Conservation (phyloP, 2,888 invertebrate species). For the Graphium colonna region DNA sequence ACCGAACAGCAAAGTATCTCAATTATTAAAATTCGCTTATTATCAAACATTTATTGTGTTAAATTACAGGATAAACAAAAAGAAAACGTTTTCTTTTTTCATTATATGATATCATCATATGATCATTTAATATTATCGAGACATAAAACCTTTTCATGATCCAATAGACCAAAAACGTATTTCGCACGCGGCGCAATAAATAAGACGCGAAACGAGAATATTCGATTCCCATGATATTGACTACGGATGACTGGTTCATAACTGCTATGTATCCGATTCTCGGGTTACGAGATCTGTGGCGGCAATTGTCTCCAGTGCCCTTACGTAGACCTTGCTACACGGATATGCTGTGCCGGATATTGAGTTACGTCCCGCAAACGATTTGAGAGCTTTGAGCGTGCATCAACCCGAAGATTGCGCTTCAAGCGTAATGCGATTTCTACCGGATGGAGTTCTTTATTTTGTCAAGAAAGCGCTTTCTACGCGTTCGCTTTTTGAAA, state of each 20-base stretch:
- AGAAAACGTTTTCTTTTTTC: too few relatives aligned
- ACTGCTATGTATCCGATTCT: conserved; percentile 10
- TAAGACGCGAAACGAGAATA: not conserved
- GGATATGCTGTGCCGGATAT: conserved; percentile 54
- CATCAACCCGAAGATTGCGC: conserved; percentile 3
- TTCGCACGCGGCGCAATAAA: not conserved
- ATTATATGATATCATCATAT: too few relatives aligned
- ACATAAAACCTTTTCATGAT: too few relatives aligned
- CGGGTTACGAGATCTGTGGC: conserved; percentile 16
- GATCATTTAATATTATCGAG: too few relatives aligned
- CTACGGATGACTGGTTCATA: conserved; percentile 19
- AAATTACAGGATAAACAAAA: too few relatives aligned
- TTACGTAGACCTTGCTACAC: conserved; percentile 39
- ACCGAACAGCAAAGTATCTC: too few relatives aligned
- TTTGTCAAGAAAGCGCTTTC: conserved; percentile 1
- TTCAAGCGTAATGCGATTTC: conserved; percentile 16
- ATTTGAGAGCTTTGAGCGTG: conserved; percentile 21
- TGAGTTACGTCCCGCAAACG: conserved; percentile 43
- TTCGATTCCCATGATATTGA: conserved; percentile 25
- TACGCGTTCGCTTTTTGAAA: too few relatives aligned
- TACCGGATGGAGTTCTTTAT: not conserved
- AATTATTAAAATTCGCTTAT: too few relatives aligned
- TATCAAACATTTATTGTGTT: too few relatives aligned
- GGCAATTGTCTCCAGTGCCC: conserved; percentile 25
- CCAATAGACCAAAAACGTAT: not conserved